Base-by-base conservation (phyloP, 2,797 vertebrate species). In the Philypnodon macrostomus region DNA sequence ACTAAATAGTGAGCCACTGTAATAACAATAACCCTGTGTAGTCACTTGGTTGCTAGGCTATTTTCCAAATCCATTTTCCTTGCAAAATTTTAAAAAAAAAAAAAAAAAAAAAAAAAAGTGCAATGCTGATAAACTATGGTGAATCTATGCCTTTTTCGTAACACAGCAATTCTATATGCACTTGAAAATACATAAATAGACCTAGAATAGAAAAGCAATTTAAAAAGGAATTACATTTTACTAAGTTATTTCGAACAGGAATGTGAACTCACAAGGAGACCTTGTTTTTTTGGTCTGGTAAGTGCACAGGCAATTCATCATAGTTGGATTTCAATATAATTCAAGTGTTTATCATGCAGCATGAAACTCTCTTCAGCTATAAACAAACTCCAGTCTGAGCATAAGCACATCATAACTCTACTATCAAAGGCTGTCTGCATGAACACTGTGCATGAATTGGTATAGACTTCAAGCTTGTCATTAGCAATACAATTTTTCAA, bases 241-340 rank as follows among this genome's bases (percentile, higher is more conserved):
- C 27, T 9, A 30, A 33, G 31, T 14, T 32, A 13, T 13, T 13
- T 13, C 10, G 11, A 32, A 32, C 13, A 32, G 4, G 31, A 32
- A 33, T 13, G 32, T 33, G n/a, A 33, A 33, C n/a, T 2, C 12
- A 2, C 12, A 4, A 14, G 3, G 12, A 10, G n/a, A 10, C 6
- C 14, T 14, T 18, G 13, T 23, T 4, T 24, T 29, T 10, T 29
- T 16, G 14, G 24, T 29, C 24, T 15, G 8, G 13, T 7, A 39
- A 40, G 13, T 15, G 38, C 38, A 26, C 7, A 41, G 7, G 23
- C 23, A 41, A 41, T 41, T 41, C 4, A 44, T 29, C 40, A 44
- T 11, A 16, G 24, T 30, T 44, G 26, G 15, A 44, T 44, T 44
- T 44, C 6, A 29, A 26, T 41, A 9, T 10, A 41, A 24, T n/a